A percentile compares a stretch with the other conserved stretches of the same genome.
phyloP scores from a whole-genome alignment of 2,113 vertebrate species.

The Oncorhynchus masou region DNA sequence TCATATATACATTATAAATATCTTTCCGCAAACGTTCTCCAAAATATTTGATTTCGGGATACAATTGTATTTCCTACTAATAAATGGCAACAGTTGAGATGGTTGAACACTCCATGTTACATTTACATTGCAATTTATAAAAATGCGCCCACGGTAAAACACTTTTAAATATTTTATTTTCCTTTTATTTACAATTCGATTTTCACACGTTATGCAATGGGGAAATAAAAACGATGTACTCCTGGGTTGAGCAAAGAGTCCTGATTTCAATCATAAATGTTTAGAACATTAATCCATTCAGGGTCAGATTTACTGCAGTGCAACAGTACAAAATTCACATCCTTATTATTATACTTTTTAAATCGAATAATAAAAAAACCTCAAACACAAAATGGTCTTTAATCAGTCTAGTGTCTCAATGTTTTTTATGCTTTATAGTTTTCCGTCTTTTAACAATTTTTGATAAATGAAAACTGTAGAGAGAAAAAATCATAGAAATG shows the following conservation, averaged over 20 bases:
- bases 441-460: too few relatives aligned
- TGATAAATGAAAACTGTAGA: too few relatives aligned
- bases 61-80: constrained; percentile 52
- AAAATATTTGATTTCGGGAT: constrained; percentile 17
- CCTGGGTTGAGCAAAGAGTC: background rate
- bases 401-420: too few relatives aligned
- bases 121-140: constrained; percentile 40
- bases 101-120: constrained; percentile 48
- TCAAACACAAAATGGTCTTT: too few relatives aligned
- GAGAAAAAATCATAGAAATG: background rate
- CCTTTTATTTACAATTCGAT: constrained; percentile 66
- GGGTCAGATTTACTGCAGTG: background rate
- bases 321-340: background rate
- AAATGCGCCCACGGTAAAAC: constrained; percentile 24
- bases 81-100: constrained; percentile 45
- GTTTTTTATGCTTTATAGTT: too few relatives aligned
- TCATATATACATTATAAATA: too few relatives aligned
- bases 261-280: background rate
- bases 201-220: constrained; percentile 15
- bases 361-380: too few relatives aligned
- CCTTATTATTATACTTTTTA: background rate
- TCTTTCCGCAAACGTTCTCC: too few relatives aligned
- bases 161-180: constrained; percentile 70
- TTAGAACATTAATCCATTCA: background rate
- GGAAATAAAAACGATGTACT: background rate